phyloP scores from a whole-genome alignment of 1,140 invertebrate genomes.

The Venustaconcha ellipsiformis region DNA sequence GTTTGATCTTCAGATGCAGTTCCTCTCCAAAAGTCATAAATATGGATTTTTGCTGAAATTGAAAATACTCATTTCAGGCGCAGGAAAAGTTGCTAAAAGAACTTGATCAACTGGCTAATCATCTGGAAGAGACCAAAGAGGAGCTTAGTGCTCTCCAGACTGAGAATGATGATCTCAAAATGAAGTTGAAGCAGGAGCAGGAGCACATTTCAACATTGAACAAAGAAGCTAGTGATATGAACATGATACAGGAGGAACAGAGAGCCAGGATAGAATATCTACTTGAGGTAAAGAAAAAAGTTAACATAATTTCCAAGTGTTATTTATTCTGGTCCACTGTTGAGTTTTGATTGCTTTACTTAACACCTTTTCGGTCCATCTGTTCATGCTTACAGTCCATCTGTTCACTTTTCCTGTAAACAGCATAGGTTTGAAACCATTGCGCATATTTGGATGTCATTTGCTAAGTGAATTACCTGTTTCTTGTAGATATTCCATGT shows the following conservation, averaged over 20 bases:
- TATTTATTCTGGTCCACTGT: neutral
- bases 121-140: slow-evolving; percentile 35
- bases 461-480: too few relatives aligned
- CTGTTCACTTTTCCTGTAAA: too few relatives aligned
- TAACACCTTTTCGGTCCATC: too few relatives aligned
- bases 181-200: slow-evolving; percentile 12
- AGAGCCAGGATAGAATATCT: slow-evolving; percentile 32
- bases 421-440: too few relatives aligned
- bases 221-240: slow-evolving; percentile 48
- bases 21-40: neutral
- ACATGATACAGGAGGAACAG: slow-evolving; percentile 42
- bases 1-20: neutral
- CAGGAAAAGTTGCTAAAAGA: slow-evolving; percentile 46
- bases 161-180: slow-evolving; percentile 25
- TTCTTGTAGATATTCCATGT: too few relatives aligned
- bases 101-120: slow-evolving; percentile 38
- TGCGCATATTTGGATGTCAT: too few relatives aligned
- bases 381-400: too few relatives aligned
- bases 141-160: slow-evolving; percentile 27
- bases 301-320: neutral
- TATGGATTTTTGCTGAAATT: neutral
- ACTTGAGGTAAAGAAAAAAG: slow-evolving; percentile 27
- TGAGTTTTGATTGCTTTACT: neutral
- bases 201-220: slow-evolving; percentile 34
- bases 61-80: slow-evolving; percentile 19